A percentile compares a stretch with the other conserved stretches of the same genome.
These are phyloP conservation scores for Rhorus exstirpatorius DNA, from an alignment of 2,888 invertebrate genomes.

Conservation along the genomic window DNA sequence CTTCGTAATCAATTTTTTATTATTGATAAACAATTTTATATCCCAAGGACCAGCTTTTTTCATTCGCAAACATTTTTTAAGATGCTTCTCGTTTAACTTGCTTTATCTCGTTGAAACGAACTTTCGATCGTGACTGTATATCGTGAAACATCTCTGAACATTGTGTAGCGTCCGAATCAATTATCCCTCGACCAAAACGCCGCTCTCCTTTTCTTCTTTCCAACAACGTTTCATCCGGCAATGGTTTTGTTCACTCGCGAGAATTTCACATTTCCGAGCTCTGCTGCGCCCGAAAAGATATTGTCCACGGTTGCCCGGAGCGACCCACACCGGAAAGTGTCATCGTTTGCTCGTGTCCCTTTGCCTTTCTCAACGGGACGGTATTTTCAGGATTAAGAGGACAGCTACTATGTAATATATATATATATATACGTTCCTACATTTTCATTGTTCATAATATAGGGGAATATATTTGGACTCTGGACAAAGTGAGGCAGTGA, in stretches of 20 bases:
- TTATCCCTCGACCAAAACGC: slow-evolving; percentile 25
- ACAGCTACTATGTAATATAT: slow-evolving; percentile 5
- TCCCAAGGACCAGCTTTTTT: too few relatives aligned
- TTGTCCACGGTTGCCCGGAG: slow-evolving; percentile 45
- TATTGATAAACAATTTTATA: too few relatives aligned
- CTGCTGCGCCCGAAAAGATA: slow-evolving; percentile 37
- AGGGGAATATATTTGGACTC: too few relatives aligned
- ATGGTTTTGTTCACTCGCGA: slow-evolving; percentile 28
- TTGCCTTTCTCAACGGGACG: not conserved
- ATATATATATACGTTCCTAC: slow-evolving; percentile 1
- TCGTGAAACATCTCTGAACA: slow-evolving; percentile 10
- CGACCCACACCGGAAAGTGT: slow-evolving; percentile 40
- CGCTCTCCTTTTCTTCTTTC: not conserved
- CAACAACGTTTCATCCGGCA: slow-evolving; percentile 16
- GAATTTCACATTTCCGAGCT: slow-evolving; percentile 60
- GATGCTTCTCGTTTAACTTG: too few relatives aligned
- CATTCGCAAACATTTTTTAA: too few relatives aligned
- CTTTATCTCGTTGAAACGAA: not conserved
- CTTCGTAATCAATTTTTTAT: too few relatives aligned
- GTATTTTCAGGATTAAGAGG: slow-evolving; percentile 16
- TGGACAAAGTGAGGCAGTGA: too few relatives aligned
- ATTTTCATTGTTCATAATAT: too few relatives aligned
- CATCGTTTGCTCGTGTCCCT: slow-evolving; percentile 39
- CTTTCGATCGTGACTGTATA: not conserved
- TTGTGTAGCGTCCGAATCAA: slow-evolving; percentile 22